Evolutionary conservation across 2,888 invertebrate genomes (phyloP).

Genomic region (Prenolepis imparis): DNA sequence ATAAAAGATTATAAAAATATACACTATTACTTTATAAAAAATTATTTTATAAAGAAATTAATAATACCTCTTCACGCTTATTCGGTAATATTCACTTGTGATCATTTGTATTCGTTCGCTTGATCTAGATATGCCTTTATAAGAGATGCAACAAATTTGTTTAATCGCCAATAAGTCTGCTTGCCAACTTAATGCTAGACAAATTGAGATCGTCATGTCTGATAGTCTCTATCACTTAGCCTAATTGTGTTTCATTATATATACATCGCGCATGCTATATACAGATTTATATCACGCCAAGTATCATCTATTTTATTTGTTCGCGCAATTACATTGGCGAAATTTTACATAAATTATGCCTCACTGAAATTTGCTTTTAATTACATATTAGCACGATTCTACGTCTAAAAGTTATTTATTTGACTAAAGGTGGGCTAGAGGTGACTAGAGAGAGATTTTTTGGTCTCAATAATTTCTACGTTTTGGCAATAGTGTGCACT

Average conservation of each 20-base stretch:
- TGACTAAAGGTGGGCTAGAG: not conserved
- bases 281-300: conserved; percentile 72
- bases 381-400: conserved; percentile 32
- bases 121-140: not conserved
- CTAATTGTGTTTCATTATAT: conserved; percentile 24
- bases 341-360: conserved; percentile 62
- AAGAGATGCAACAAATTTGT: not conserved
- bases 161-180: conserved; percentile 9
- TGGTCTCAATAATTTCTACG: conserved; percentile 1
- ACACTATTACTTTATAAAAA: not conserved
- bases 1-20: not conserved
- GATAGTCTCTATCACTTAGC: conserved; percentile 28
- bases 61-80: not conserved
- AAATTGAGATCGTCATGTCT: conserved; percentile 52
- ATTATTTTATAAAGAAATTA: no score
- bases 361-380: not conserved
- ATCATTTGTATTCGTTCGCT: not conserved
- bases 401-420: conserved; percentile 22
- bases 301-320: conserved; percentile 34
- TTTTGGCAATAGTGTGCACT: conserved; percentile 27
- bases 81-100: not conserved
- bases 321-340: conserved; percentile 16
- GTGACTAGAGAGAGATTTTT: conserved; percentile 29
- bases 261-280: conserved; percentile 61
- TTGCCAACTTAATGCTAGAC: conserved; percentile 18